These are phyloP conservation scores for Colistium nudipinnis DNA, from an alignment of 2,113 vertebrate species.

Conservation along the genomic window DNA sequence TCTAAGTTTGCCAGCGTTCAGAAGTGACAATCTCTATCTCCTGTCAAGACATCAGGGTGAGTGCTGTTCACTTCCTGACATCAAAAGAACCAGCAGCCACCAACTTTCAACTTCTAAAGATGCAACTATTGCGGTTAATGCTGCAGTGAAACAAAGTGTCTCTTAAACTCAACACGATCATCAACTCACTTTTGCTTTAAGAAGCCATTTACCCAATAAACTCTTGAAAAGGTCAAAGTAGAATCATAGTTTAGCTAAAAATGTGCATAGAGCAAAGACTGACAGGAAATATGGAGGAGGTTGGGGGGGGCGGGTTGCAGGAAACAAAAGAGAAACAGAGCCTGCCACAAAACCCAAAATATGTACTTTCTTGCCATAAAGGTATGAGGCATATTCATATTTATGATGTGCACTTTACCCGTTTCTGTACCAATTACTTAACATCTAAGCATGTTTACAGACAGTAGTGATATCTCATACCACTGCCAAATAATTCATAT, in stretches of 20 bases:
- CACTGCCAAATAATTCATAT: too few relatives aligned
- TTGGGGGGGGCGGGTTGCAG: neutral
- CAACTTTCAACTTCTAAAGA: neutral
- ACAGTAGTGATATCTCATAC: too few relatives aligned
- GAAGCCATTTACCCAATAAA: neutral
- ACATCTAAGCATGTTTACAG: too few relatives aligned
- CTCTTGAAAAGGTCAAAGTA: neutral
- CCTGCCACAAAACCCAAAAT: neutral
- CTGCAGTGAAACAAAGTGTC: neutral
- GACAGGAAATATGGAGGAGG: constrained; percentile 26
- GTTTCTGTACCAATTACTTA: too few relatives aligned
- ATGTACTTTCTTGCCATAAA: neutral
- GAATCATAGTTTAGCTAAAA: neutral
- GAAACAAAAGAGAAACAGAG: neutral
- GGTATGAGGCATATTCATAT: neutral
- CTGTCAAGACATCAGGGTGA: constrained; percentile 22
- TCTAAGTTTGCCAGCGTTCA: constrained; percentile 23
- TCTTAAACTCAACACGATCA: neutral
- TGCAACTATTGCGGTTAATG: too few relatives aligned
- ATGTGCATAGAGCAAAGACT: neutral
- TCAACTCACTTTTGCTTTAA: rapidly evolving
- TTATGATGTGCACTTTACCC: too few relatives aligned
- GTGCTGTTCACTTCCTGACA: constrained; percentile 31
- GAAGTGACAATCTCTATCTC: constrained; percentile 7
- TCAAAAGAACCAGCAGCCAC: constrained; percentile 18